Conservation (phyloP, 2,797 vertebrate genomes). For the Sebastes nivosus region DNA sequence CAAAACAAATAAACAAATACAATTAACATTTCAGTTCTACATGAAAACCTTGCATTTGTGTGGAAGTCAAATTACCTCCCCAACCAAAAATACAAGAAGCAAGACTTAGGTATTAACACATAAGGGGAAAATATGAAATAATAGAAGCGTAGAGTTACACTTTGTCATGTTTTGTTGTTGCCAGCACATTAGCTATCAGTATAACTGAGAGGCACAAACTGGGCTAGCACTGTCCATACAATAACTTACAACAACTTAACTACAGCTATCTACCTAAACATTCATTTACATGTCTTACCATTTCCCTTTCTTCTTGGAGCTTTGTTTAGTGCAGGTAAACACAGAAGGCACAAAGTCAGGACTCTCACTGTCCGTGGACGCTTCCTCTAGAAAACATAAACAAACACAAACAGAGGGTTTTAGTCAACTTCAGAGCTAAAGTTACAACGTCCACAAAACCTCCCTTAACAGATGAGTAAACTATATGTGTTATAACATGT, state of each 20-base stretch:
- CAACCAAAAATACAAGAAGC: not conserved
- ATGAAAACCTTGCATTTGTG: not conserved
- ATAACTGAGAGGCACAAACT: too few species aligned
- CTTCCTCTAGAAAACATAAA: conserved; percentile 28
- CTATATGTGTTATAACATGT: not conserved
- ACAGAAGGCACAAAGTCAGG: conserved; percentile 66
- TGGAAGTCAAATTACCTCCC: not conserved
- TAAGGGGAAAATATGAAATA: not conserved
- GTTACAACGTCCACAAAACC: fast-evolving
- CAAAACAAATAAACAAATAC: too few species aligned
- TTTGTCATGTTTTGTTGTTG: not conserved
- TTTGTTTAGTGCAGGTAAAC: conserved; percentile 10
- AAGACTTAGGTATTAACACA: not conserved
- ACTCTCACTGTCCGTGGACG: conserved; percentile 21
- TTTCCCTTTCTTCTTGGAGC: not conserved
- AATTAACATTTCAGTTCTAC: not conserved
- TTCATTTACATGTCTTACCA: conserved; percentile 11
- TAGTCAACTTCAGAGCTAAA: not conserved
- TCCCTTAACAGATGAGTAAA: fast-evolving
- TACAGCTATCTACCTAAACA: not conserved
- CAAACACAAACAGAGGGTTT: not conserved
- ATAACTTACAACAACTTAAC: not conserved
- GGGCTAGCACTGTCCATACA: too few species aligned
- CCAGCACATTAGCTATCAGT: not conserved
- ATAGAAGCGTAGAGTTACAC: not conserved